Evolutionary conservation across 2,797 vertebrate genomes (phyloP).

Genomic region (Enteromius mattozi): DNA sequence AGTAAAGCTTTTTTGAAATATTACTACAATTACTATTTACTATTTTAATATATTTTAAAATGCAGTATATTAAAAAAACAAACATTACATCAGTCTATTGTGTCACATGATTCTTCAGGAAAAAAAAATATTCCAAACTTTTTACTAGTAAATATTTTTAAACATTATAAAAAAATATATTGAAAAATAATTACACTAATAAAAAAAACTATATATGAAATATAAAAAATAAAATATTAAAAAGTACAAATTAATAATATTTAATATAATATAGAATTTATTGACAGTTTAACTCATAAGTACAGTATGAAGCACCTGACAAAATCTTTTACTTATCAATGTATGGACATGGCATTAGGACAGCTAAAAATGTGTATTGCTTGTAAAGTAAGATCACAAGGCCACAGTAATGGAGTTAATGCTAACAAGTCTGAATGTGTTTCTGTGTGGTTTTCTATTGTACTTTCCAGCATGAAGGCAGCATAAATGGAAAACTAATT

Average conservation of each 20-base stretch:
- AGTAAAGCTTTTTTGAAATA: neutral
- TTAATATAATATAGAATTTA: neutral
- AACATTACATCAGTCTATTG: too few species aligned
- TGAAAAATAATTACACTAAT: neutral
- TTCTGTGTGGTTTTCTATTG: neutral
- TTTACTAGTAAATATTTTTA: neutral
- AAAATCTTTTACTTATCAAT: neutral
- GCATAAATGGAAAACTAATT: constrained; percentile 4
- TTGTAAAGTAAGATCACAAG: neutral
- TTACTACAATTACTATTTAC: neutral
- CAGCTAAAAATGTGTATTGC: neutral
- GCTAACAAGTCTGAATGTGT: constrained; percentile 1
- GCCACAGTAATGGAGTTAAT: neutral
- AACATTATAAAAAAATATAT: neutral
- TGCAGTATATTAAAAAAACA: neutral
- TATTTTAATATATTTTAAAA: neutral
- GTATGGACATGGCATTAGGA: neutral
- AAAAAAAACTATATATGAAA: neutral
- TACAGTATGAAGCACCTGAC: neutral
- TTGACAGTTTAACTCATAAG: neutral
- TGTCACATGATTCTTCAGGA: neutral
- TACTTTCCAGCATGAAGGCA: neutral
- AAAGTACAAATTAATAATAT: neutral
- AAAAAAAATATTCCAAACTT: neutral
- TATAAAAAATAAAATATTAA: neutral